phyloP scores from a whole-genome alignment of 1,140 invertebrate genomes.

The Saccostrea echinata region DNA sequence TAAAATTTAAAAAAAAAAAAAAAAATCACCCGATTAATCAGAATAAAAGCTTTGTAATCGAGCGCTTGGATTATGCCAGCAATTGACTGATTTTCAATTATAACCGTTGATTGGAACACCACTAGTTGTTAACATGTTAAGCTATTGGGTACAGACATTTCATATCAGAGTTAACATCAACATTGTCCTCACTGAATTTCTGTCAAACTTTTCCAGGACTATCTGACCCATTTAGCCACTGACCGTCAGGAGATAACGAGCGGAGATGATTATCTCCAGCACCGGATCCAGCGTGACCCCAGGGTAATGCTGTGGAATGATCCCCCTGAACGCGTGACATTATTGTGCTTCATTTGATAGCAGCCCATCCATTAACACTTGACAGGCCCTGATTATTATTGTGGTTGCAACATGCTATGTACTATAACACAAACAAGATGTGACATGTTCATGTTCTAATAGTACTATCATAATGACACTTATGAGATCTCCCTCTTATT shows the following conservation, averaged over 20 bases:
- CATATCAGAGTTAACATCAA: no score
- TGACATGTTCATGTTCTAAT: background rate
- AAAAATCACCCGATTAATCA: no score
- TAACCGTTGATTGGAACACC: no score
- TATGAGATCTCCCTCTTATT: background rate
- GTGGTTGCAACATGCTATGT: constrained; percentile 7
- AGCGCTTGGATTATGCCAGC: no score
- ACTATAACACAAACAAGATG: background rate
- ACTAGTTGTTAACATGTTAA: no score
- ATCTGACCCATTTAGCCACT: background rate
- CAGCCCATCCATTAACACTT: background rate
- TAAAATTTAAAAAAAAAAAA: no score
- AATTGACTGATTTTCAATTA: no score
- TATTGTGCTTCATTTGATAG: constrained; percentile 1
- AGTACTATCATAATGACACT: background rate
- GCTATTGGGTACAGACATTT: no score
- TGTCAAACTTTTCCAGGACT: constrained; percentile 17
- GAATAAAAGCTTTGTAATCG: no score
- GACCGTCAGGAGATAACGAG: background rate
- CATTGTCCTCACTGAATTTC: background rate
- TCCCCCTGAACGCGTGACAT: background rate
- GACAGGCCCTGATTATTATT: background rate
- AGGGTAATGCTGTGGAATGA: constrained; percentile 10
- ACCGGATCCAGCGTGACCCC: background rate
- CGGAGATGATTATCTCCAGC: constrained; percentile 10